phyloP scores from a whole-genome alignment of 2,113 vertebrate genomes.

The Grammomys dolichurus region DNA sequence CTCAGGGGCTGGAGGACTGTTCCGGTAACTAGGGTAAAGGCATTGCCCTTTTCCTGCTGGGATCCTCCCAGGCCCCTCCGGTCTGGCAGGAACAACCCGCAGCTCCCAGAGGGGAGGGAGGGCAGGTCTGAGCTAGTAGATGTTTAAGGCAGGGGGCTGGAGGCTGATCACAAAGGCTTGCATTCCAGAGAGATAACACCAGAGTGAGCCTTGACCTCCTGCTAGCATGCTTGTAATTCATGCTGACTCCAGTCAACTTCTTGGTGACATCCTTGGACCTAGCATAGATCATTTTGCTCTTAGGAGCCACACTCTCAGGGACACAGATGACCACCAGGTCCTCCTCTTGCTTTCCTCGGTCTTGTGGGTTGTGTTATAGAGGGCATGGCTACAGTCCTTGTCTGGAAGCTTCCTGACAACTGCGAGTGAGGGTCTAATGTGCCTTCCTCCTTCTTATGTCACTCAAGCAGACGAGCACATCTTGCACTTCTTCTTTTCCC shows the following conservation, averaged over 20 bases:
- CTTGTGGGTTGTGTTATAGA: conserved; percentile 93
- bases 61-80: not conserved
- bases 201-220: not conserved
- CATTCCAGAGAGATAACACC: not conserved
- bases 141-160: not conserved
- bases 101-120: not conserved
- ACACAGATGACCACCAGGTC: conserved; percentile 86
- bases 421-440: not conserved
- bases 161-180: not conserved
- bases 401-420: conserved; percentile 92
- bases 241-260: not conserved
- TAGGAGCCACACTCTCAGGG: not conserved
- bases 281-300: not conserved
- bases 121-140: not conserved
- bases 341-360: conserved; percentile 95
- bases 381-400: conserved; percentile 92
- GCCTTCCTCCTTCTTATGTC: not conserved
- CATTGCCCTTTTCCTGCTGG: not conserved
- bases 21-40: not conserved
- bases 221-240: not conserved
- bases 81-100: not conserved
- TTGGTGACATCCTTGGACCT: not conserved
- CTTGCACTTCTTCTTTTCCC: not conserved
- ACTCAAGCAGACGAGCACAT: not conserved
- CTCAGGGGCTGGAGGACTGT: not conserved